Conservation (phyloP, 2,113 vertebrate species). For the Salvelinus alpinus region DNA sequence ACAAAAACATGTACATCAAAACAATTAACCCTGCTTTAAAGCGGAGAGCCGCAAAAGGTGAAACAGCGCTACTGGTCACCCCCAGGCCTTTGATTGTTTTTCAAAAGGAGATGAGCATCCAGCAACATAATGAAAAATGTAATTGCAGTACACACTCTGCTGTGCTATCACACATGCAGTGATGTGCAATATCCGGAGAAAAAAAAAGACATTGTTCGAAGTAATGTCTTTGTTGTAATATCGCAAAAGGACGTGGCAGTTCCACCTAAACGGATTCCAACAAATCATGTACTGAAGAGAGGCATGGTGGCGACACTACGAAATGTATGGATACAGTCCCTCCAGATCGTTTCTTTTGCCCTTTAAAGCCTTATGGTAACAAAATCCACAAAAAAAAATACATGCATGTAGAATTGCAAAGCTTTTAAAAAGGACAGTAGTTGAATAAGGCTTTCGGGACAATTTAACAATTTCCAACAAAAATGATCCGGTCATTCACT, state of each 20-base stretch:
- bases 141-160: background rate
- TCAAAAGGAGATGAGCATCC: background rate
- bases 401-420: background rate
- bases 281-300: background rate
- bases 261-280: background rate
- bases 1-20: conserved; percentile 4
- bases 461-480: background rate
- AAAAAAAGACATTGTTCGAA: no score
- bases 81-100: background rate
- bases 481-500: background rate
- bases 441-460: conserved; percentile 28
- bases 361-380: background rate
- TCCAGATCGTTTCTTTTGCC: background rate
- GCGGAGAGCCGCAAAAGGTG: no score
- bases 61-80: no score
- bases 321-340: background rate
- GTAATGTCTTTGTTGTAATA: no score
- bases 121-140: background rate
- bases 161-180: no score
- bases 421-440: background rate
- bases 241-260: no score
- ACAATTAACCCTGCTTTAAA: conserved; percentile 25
- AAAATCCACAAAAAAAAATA: background rate
- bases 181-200: no score
- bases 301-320: background rate